Conservation (phyloP, 1,140 invertebrate genomes). For the Sycobia sp. region DNA sequence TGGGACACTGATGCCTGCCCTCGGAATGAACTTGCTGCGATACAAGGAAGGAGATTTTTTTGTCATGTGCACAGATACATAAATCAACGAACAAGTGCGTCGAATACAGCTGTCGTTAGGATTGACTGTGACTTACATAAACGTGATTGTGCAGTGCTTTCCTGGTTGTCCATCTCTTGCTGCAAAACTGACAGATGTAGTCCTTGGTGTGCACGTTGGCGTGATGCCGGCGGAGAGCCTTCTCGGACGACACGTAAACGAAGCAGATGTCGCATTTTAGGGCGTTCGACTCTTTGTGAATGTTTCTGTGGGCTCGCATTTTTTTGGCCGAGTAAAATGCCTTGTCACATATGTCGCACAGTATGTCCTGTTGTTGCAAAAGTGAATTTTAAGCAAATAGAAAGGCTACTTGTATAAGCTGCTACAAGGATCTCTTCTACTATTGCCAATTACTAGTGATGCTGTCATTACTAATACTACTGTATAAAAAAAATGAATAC, state of each 20-base stretch:
- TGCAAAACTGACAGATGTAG: conserved; percentile 43
- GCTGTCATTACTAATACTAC: no score
- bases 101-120: neutral
- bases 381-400: no score
- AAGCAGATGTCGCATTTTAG: no score
- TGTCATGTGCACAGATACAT: no score
- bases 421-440: no score
- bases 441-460: no score
- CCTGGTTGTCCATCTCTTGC: conserved; percentile 38
- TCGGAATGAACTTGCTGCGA: conserved; percentile 39
- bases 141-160: conserved; percentile 48
- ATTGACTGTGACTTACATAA: conserved; percentile 38
- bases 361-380: conserved; percentile 39
- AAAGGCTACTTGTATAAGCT: no score
- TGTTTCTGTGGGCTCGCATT: conserved; percentile 42
- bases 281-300: conserved; percentile 43
- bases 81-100: neutral
- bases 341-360: conserved; percentile 43
- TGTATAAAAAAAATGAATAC: no score
- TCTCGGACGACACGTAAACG: conserved; percentile 38
- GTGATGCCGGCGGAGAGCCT: conserved; percentile 40
- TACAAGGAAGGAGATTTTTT: neutral
- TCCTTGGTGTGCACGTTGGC: conserved; percentile 41
- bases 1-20: conserved; percentile 44
- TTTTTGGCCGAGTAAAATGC: conserved; percentile 42